These are phyloP conservation scores for Riptortus pedestris DNA, from an alignment of 1,140 invertebrate genomes.

Conservation along the genomic window DNA sequence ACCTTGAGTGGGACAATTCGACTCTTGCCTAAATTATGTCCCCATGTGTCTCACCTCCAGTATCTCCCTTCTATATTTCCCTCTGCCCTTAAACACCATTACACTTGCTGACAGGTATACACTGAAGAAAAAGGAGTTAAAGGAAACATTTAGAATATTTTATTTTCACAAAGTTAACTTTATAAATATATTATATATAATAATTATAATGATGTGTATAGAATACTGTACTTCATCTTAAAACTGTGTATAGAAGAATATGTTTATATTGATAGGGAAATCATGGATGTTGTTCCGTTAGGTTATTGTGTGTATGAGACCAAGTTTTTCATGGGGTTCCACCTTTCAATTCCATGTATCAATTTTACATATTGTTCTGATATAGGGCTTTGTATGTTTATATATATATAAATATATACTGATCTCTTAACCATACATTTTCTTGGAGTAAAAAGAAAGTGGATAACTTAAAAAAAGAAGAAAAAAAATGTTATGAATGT, in stretches of 20 bases:
- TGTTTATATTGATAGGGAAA: constrained; percentile 7
- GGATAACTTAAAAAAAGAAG: not conserved
- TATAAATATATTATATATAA: constrained; percentile 18
- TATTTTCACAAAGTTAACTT: constrained; percentile 19
- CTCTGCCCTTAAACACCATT: not conserved
- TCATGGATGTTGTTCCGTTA: not conserved
- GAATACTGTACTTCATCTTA: constrained; percentile 12
- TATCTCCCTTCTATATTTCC: not conserved
- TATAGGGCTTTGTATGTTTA: constrained; percentile 18
- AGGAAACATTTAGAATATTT: constrained; percentile 18
- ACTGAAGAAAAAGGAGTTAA: constrained; percentile 12
- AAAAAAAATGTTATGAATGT: not conserved
- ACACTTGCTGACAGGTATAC: constrained; percentile 13
- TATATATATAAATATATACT: constrained; percentile 13
- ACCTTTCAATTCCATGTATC: constrained; percentile 6
- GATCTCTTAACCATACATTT: constrained; percentile 6
- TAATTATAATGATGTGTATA: constrained; percentile 17
- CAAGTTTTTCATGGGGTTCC: constrained; percentile 10
- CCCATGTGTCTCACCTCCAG: not conserved
- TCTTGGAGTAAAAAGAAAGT: not conserved
- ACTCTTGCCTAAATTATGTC: constrained; percentile 40
- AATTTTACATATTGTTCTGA: constrained; percentile 15
- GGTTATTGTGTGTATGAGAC: not conserved
- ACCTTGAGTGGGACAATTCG: constrained; percentile 55
- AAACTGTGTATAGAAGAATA: constrained; percentile 18